Evolutionary conservation across 2,797 vertebrate species (phyloP), one percentile per base, ranked within the genome.

Genomic region (Oryzias dopingdopingensis): DNA sequence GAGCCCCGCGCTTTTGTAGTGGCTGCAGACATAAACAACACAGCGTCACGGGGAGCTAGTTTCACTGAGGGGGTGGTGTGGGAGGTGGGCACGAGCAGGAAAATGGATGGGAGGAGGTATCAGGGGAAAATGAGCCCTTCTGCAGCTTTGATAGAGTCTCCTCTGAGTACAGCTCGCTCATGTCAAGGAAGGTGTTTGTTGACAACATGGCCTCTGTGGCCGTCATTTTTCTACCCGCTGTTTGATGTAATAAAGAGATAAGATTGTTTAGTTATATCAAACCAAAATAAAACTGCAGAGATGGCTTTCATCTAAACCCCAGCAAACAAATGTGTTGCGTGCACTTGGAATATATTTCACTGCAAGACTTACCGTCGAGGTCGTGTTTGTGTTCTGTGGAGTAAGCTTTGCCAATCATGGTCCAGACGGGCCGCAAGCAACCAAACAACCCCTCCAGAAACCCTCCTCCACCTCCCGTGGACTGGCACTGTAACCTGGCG

Each of bases 361-460:
- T 22, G 54, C 24, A 52, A 13, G 14, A 74, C 79, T 88, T 78
- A 96, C 95, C 95, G 76, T 96, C 94, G 41, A 94, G 90, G 49
- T 87, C 91, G 40, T 96, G 94, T 62, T 98, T 98, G 91, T 97
- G 95, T 68, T 98, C 96, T 0, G 95, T 96, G 48, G 94, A 94
- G 81, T 96, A 97, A 6, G 96, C 95, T 81, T 97, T 97, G 80
- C 96, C 96, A 17, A 98, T 95, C 95, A 98, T 97, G 57, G 93
- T 96, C 96, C 95, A 97, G 65, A 98, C 96, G 2, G 96, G 96
- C 52, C 93, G 93, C 42, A 98, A 90, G 85, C 96, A 98, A 37
- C 95, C 95, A 71, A 98, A 97, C 48, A 98, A 90, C 46, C 96
- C 96, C 80, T 97, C 95, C 67, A 96, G 92, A 82, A 98, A 96